Evolutionary conservation across 2,888 invertebrate species (phyloP), one percentile per base, ranked within the genome.

Genomic region (Scaptomyza reducta): DNA sequence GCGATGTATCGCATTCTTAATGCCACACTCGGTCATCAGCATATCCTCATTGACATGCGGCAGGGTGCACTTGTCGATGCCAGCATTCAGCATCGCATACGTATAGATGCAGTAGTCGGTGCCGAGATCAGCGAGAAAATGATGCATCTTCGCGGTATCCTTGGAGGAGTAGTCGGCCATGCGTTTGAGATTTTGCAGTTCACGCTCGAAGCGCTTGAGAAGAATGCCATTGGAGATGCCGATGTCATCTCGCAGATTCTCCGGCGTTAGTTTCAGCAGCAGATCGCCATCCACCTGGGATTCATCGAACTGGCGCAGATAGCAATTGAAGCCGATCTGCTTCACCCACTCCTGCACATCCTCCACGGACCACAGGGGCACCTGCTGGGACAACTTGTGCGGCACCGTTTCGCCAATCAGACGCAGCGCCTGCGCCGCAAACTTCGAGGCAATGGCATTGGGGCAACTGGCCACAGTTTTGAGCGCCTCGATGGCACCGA

Each of bases 301-400:
- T 58, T 96, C 96, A 45, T 95, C 94, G 90, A 99, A 99, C 90
- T 96, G 96, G 2, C 92, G 93, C 3, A 96, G 95, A 84, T 96
- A 97, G 88, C 96, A 95, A 14, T 94, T 94, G 91, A 99, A 99
- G 0, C 98, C 98, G 87, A 98, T 98, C 56, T 99, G 99, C 90
- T 97, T 97, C 0, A 99, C 97, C 99, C 99, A 99, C 92, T 99
- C 98, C 80, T 96, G 94, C 0, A 99, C 99, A 91, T 99, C 99
- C 91, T 97, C 97, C 18, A 95, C 95, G 0, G 98, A 98, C 99
- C 99, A 99, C 7, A 99, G 93, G 0, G 99, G 99, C 41, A 99
- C 99, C 92, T 99, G 99, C 90, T 99, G 99, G 35, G 98, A 98
- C 60, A 99, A 92, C 91, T 98, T 99, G 91, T 99, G 99, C 0